A percentile compares a stretch with the other conserved stretches of the same genome.
Evolutionary conservation across 2,113 vertebrate species (phyloP).

Genomic region (Alexandromys fortis): DNA sequence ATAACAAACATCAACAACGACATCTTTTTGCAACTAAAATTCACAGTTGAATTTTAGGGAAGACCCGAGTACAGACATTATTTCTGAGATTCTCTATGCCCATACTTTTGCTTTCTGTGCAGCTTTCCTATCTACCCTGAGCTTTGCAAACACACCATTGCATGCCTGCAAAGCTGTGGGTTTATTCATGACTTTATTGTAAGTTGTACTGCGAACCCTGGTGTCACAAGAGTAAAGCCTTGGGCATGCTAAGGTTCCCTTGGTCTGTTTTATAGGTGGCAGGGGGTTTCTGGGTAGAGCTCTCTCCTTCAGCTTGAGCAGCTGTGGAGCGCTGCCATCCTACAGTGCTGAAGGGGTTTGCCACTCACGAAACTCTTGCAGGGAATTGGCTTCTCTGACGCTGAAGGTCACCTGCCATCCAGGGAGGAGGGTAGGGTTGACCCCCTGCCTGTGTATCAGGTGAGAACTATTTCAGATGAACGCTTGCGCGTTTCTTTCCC

Average conservation of each 20-base stretch:
- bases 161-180: not conserved
- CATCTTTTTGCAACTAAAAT: not conserved
- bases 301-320: not conserved
- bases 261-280: not conserved
- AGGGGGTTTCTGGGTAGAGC: not conserved
- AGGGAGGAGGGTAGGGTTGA: not conserved
- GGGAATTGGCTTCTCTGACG: not conserved
- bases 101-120: not conserved
- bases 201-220: not conserved
- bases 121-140: not conserved
- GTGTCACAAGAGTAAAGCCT: not conserved
- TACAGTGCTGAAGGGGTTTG: not conserved
- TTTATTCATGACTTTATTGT: not conserved
- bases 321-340: not conserved
- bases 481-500: not conserved
- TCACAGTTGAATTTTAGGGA: not conserved
- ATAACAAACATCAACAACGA: not conserved
- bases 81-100: not conserved
- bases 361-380: not conserved
- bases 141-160: not conserved
- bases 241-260: not conserved
- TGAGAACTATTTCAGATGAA: not conserved
- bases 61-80: not conserved
- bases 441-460: not conserved
- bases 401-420: not conserved